phyloP scores from a whole-genome alignment of 1,140 invertebrate genomes.

The Ditylenchus dipsaci region DNA sequence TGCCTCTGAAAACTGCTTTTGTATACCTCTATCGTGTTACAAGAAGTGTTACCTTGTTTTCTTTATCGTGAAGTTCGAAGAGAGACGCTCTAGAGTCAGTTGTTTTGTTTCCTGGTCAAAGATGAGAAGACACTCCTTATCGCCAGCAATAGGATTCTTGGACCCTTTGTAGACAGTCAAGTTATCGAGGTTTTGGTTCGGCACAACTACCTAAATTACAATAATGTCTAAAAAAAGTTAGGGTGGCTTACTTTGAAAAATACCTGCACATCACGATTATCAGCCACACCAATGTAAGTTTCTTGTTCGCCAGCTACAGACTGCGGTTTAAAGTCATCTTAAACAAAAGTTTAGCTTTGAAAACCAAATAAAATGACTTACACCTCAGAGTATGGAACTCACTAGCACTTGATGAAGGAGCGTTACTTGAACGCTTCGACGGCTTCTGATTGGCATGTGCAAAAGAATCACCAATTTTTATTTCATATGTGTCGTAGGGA shows the following conservation, averaged over 20 bases:
- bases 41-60: constrained; percentile 4
- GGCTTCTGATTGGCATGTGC: not conserved
- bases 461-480: constrained; percentile 8
- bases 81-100: not conserved
- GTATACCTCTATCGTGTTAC: not conserved
- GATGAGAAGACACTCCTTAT: constrained; percentile 18
- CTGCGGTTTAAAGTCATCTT: constrained; percentile 21
- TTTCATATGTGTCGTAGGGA: constrained; percentile 2
- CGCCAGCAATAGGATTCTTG: constrained; percentile 5
- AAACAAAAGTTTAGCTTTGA: not conserved
- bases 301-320: constrained; percentile 11
- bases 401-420: not conserved
- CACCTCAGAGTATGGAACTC: constrained; percentile 7
- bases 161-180: constrained; percentile 14
- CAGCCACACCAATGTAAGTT: constrained; percentile 11
- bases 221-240: not conserved
- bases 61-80: constrained; percentile 1
- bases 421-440: not conserved
- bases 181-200: constrained; percentile 12
- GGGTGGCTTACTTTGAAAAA: not conserved
- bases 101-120: constrained; percentile 4
- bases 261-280: constrained; percentile 19
- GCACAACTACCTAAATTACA: constrained; percentile 12
- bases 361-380: not conserved
- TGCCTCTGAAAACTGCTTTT: too few species aligned